phyloP scores from a whole-genome alignment of 2,888 invertebrate species.

The Odontocerum albicorne region DNA sequence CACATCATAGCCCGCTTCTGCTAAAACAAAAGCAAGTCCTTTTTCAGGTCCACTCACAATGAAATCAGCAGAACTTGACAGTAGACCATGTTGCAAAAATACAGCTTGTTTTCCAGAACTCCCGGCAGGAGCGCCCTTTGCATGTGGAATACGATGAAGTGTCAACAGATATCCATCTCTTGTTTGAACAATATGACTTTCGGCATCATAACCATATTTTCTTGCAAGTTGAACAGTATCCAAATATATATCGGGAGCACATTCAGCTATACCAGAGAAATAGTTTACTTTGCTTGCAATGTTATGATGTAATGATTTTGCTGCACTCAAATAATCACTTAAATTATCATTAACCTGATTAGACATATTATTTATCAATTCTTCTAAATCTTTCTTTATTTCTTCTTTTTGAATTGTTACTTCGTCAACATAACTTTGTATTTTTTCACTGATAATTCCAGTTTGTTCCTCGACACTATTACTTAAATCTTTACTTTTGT shows the following conservation, averaged over 20 bases:
- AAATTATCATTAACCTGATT: constrained; percentile 11
- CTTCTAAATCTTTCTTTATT: constrained; percentile 15
- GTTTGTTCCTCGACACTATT: constrained; percentile 14
- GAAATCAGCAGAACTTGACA: constrained; percentile 80
- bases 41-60: constrained; percentile 67
- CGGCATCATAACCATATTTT: constrained; percentile 67
- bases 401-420: constrained; percentile 16
- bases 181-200: constrained; percentile 72
- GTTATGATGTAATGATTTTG: no score
- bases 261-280: no score
- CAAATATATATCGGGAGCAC: constrained; percentile 46
- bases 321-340: constrained; percentile 10
- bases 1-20: constrained; percentile 71
- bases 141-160: constrained; percentile 77
- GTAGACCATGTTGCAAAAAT: constrained; percentile 79
- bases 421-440: constrained; percentile 22
- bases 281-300: no score
- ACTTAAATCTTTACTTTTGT: constrained; percentile 23
- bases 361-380: constrained; percentile 14
- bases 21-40: constrained; percentile 65
- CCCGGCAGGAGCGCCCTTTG: constrained; percentile 43
- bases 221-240: constrained; percentile 52
- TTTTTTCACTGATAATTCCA: background rate
- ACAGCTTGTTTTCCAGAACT: constrained; percentile 55
- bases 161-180: constrained; percentile 82